A percentile compares a stretch with the other conserved stretches of the same genome.
phyloP scores from a whole-genome alignment of 2,888 invertebrate species.

The Blastobasis lacticolella region DNA sequence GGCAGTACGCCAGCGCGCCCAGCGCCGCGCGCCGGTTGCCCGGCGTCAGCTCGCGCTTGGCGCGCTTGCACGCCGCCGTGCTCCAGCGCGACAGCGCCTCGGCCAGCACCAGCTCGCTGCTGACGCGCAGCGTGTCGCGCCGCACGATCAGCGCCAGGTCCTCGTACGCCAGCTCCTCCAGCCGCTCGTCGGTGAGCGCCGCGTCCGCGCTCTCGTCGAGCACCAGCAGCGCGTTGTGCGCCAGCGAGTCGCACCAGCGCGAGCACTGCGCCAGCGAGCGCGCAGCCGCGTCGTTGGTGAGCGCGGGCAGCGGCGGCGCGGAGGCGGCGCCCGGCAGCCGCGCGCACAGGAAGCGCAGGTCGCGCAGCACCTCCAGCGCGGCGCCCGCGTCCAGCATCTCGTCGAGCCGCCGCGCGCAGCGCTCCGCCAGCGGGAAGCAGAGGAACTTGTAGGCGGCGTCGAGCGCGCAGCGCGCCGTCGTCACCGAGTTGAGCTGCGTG shows the following conservation, averaged over 20 bases:
- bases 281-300: constrained; percentile 50
- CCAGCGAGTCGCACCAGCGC: constrained; percentile 75
- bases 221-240: constrained; percentile 77
- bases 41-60: constrained; percentile 57
- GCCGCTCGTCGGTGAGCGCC: constrained; percentile 50
- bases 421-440: constrained; percentile 79
- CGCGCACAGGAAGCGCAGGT: constrained; percentile 65
- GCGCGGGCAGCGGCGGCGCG: constrained; percentile 62
- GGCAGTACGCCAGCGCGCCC: constrained; percentile 73
- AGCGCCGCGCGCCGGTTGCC: constrained; percentile 59
- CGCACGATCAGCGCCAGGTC: constrained; percentile 78
- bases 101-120: constrained; percentile 76
- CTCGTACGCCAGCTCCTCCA: constrained; percentile 75
- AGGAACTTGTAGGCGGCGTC: constrained; percentile 84
- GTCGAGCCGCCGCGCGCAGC: constrained; percentile 79
- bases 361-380: constrained; percentile 78
- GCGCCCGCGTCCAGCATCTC: constrained; percentile 76
- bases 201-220: constrained; percentile 60
- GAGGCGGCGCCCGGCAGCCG: constrained; percentile 61
- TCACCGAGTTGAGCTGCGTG: constrained; percentile 75
- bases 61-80: constrained; percentile 59
- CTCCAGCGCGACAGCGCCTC: constrained; percentile 75
- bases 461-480: constrained; percentile 79
- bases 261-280: constrained; percentile 59
- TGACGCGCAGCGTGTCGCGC: constrained; percentile 79